A percentile compares a stretch with the other conserved stretches of the same genome.
Conservation (phyloP, 2,888 invertebrate genomes). For the Melipona beecheii region DNA sequence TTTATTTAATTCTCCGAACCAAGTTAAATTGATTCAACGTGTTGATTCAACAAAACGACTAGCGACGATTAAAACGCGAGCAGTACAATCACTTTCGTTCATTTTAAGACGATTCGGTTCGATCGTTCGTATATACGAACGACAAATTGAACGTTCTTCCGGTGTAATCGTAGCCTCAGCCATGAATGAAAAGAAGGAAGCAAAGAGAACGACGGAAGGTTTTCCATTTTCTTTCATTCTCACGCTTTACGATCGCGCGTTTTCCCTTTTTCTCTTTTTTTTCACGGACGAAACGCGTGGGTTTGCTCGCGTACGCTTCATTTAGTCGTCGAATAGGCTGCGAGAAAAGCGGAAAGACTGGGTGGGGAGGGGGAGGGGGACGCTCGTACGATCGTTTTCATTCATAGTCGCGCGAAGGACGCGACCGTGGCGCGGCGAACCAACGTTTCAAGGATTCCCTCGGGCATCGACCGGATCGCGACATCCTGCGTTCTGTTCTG, state of each 20-base stretch:
- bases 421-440: background rate
- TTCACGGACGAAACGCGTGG: slow-evolving; percentile 21
- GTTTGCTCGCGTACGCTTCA: slow-evolving; percentile 1
- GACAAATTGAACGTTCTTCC: too few relatives aligned
- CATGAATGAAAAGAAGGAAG: background rate
- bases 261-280: slow-evolving; percentile 2
- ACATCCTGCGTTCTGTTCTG: slow-evolving; percentile 34
- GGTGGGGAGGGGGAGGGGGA: slow-evolving; percentile 6
- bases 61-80: too few relatives aligned
- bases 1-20: too few relatives aligned
- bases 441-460: slow-evolving; percentile 56
- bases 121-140: too few relatives aligned
- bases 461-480: slow-evolving; percentile 34
- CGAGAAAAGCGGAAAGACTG: background rate
- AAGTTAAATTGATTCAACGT: too few relatives aligned
- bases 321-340: background rate
- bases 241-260: slow-evolving; percentile 1
- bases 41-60: too few relatives aligned
- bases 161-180: too few relatives aligned
- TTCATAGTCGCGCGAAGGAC: slow-evolving; percentile 2
- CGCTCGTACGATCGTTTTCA: slow-evolving; percentile 29
- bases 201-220: background rate
- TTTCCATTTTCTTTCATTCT: slow-evolving; percentile 4
- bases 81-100: too few relatives aligned
- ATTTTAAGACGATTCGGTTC: too few relatives aligned